A percentile compares a stretch with the other conserved stretches of the same genome.
phyloP scores from a whole-genome alignment of 2,797 vertebrate species.

The Smutsia temminckii region DNA sequence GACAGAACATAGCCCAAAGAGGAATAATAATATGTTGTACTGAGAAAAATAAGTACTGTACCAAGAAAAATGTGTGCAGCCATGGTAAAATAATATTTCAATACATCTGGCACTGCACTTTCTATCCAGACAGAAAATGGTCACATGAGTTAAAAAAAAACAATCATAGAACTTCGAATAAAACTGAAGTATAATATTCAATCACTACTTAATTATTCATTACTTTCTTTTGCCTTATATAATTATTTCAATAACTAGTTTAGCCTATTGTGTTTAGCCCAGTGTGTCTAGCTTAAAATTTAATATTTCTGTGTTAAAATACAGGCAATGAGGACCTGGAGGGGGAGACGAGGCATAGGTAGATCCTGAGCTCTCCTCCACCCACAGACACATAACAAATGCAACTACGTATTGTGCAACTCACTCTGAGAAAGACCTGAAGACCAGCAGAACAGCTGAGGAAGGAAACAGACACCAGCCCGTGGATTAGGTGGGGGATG shows the following conservation, averaged over 20 bases:
- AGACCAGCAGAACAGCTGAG: no score
- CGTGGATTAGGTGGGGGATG: no score
- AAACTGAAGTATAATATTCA: background rate
- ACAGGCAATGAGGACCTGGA: background rate
- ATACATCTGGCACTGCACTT: background rate
- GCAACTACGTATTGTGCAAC: no score
- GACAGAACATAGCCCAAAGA: background rate
- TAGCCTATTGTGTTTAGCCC: background rate
- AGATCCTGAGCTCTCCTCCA: no score
- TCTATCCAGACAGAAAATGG: background rate
- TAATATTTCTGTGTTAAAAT: conserved; percentile 17
- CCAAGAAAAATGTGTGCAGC: background rate
- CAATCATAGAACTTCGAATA: conserved; percentile 11
- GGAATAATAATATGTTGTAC: background rate
- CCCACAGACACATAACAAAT: no score
- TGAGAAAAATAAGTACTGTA: background rate
- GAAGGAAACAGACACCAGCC: no score
- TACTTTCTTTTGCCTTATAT: background rate
- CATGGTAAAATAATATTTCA: background rate
- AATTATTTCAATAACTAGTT: background rate
- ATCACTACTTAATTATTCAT: background rate
- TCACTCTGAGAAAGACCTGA: no score
- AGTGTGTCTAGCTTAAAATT: no score
- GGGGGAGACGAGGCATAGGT: no score
- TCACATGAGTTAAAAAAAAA: background rate